Conservation (phyloP, 1,140 invertebrate genomes). For the Bombus waltoni region DNA sequence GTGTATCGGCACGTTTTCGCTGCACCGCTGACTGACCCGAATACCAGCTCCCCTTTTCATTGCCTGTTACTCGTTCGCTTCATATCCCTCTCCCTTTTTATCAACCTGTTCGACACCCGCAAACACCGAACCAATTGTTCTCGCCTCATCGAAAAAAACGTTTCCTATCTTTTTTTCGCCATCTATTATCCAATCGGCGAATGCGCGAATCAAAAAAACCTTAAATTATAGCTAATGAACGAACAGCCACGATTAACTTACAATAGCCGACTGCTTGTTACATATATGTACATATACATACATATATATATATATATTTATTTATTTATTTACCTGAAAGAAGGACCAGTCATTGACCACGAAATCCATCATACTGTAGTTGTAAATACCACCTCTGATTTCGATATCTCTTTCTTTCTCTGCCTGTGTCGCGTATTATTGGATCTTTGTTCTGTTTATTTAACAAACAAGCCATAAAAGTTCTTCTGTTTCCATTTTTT, state of each 20-base stretch:
- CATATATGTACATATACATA: not conserved
- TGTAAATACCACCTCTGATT: not conserved
- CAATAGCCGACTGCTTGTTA: not conserved
- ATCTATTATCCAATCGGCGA: not conserved
- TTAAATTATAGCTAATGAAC: not conserved
- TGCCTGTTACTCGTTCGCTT: not conserved
- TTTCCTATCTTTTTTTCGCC: not conserved
- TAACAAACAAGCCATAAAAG: not conserved
- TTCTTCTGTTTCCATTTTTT: not conserved
- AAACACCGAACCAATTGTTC: not conserved
- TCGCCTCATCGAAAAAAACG: not conserved
- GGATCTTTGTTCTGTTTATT: not conserved
- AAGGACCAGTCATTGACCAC: not conserved
- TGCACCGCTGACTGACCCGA: conserved; percentile 23
- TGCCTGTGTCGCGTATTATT: not conserved
- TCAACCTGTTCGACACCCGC: not conserved
- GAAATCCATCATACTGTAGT: not conserved
- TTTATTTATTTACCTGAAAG: not conserved
- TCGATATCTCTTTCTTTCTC: too few species aligned
- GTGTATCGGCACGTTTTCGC: not conserved
- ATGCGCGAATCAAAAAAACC: conserved; percentile 21
- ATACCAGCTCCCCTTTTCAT: conserved; percentile 9
- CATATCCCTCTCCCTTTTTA: not conserved
- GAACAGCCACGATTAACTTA: not conserved
- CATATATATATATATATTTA: too few species aligned